These are phyloP conservation scores for Yasuhikotakia modesta DNA, from an alignment of 2,797 vertebrate species.

Conservation along the genomic window DNA sequence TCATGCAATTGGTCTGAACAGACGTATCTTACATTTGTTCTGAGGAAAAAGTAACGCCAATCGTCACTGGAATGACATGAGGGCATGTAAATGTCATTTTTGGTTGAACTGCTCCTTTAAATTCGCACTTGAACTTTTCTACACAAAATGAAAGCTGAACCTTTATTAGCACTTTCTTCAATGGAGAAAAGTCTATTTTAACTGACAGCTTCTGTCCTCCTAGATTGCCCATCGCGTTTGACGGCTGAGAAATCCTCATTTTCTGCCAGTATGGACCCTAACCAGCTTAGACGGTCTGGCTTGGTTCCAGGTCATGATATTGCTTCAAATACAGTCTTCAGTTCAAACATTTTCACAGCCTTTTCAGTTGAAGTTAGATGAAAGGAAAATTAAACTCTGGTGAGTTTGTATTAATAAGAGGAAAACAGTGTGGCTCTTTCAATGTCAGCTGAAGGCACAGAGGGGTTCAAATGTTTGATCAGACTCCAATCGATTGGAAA, in stretches of 20 bases:
- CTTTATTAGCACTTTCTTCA: neutral
- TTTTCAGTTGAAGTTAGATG: slow-evolving; percentile 24
- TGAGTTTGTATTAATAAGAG: slow-evolving; percentile 28
- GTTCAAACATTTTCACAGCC: neutral
- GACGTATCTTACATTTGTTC: too few species aligned
- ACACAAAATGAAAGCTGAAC: neutral
- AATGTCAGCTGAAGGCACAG: slow-evolving; percentile 41
- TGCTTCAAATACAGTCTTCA: neutral
- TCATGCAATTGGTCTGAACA: too few species aligned
- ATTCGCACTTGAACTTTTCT: slow-evolving; percentile 1
- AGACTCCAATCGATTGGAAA: slow-evolving; percentile 57
- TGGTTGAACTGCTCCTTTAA: neutral
- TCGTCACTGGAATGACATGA: too few species aligned
- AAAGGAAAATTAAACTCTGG: slow-evolving; percentile 31
- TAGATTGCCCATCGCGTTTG: neutral
- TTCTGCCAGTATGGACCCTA: slow-evolving; percentile 28
- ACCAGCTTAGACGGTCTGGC: slow-evolving; percentile 20
- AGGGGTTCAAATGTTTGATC: slow-evolving; percentile 56
- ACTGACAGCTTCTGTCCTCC: neutral
- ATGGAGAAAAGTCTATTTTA: slow-evolving; percentile 1
- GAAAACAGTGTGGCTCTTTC: neutral
- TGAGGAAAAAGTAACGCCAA: too few species aligned
- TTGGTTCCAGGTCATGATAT: slow-evolving; percentile 35
- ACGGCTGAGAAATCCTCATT: slow-evolving; percentile 5
- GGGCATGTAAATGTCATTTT: neutral